Evolutionary conservation across 2,113 vertebrate genomes (phyloP).

Genomic region (Pseudorhombus dupliciocellatus): DNA sequence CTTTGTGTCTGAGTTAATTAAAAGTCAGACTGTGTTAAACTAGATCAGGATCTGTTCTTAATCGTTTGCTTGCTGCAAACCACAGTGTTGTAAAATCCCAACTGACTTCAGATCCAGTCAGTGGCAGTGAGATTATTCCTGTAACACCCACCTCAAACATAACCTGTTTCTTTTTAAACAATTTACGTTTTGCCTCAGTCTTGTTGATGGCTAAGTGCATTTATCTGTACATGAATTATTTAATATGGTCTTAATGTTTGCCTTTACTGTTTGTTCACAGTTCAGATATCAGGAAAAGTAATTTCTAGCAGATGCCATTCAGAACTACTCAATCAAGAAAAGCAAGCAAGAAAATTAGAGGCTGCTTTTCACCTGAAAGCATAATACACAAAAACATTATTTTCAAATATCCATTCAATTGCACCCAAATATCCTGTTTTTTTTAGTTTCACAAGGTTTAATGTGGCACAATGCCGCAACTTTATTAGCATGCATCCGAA

Average conservation of each 20-base stretch:
- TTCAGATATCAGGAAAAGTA: neutral
- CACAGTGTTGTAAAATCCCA: no score
- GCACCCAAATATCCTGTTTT: neutral
- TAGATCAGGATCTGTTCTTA: neutral
- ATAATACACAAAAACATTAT: no score
- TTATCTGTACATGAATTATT: neutral
- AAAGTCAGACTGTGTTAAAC: neutral
- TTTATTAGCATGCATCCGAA: constrained; percentile 1
- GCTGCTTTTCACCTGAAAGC: neutral
- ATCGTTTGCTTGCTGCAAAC: no score
- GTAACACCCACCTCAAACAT: no score
- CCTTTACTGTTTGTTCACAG: neutral
- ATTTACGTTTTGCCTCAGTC: no score
- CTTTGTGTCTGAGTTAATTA: neutral
- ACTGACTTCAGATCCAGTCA: no score
- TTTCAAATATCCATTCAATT: constrained; percentile 8
- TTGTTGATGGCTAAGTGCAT: no score
- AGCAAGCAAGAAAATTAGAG: neutral
- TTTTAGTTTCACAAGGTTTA: neutral
- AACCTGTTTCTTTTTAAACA: no score
- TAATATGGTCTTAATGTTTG: neutral
- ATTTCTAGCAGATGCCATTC: no score
- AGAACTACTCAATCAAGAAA: no score
- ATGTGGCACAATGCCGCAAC: constrained; percentile 11
- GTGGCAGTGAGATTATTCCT: no score